Percentiles rank a stretch among this genome's conserved stretches.
Conservation (phyloP, 2,888 invertebrate species). For the Drosophila neonasuta region DNA sequence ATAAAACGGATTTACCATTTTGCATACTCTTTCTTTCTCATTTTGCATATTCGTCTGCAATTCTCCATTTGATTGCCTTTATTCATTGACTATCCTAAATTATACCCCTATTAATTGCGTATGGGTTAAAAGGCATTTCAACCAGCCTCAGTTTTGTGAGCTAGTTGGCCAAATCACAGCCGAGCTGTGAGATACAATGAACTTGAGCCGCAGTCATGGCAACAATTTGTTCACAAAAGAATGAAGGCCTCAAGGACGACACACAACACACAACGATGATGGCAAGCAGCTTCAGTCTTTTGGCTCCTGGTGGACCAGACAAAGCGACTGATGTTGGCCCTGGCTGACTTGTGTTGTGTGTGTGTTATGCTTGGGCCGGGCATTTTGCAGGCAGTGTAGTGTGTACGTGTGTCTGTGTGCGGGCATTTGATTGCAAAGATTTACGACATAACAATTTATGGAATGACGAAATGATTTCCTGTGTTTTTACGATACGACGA, state of each 20-base stretch:
- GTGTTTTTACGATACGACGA: constrained; percentile 67
- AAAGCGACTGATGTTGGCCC: constrained; percentile 30
- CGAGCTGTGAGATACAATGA: constrained; percentile 48
- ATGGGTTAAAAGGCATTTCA: constrained; percentile 35
- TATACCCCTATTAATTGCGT: neutral
- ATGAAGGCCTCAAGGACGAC: constrained; percentile 56
- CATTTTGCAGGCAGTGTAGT: neutral
- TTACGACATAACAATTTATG: constrained; percentile 79
- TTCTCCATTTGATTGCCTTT: neutral
- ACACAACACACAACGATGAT: neutral
- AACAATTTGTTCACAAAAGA: constrained; percentile 63
- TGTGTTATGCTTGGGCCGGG: neutral
- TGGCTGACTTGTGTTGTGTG: constrained; percentile 3
- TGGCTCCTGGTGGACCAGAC: constrained; percentile 10
- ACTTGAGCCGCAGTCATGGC: constrained; percentile 47
- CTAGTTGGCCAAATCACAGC: constrained; percentile 73
- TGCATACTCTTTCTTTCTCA: too few relatives aligned
- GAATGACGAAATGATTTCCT: constrained; percentile 79
- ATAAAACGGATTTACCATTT: too few relatives aligned
- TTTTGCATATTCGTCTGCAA: too few relatives aligned
- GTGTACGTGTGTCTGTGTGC: constrained; percentile 28
- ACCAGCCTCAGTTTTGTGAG: constrained; percentile 28
- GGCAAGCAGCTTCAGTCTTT: neutral
- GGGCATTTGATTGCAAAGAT: constrained; percentile 73
- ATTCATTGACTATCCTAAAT: constrained; percentile 1